Evolutionary conservation across 2,888 invertebrate genomes (phyloP), one percentile per base, ranked within the genome.

Genomic region (Drosophila subsilvestris): DNA sequence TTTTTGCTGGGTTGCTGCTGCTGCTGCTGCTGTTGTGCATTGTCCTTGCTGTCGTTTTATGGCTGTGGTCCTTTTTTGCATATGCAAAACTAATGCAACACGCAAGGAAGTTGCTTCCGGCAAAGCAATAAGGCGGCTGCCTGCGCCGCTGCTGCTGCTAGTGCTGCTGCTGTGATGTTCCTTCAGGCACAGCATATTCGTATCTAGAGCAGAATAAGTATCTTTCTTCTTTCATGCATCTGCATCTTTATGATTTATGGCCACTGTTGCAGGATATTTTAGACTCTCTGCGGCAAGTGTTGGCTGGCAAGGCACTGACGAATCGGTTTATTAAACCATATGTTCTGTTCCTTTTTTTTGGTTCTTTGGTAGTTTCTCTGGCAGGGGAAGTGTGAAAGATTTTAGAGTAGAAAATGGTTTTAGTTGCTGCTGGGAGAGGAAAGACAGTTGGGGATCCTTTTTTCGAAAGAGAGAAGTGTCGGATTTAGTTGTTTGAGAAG

Each of bases 21-120:
- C n/a, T 25, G 18, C 45, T 14, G 14, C 22, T n/a, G 48, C 63
- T 45, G 63, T 50, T 49, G 54, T 66, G 65, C 54, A 62, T 67
- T 63, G 83, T 80, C 78, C 84, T 80, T 75, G 71, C 57, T 85
- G 77, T 25, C 25, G 25, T 79, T 83, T 83, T 88, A 83, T 83
- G 83, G 62, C 66, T 69, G 37, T 65, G 70, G 59, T 72, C 80
- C 71, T 59, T 47, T 70, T 55, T 60, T 62, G 59, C 79, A 85
- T 87, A 85, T 85, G 86, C 83, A 88, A 86, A 72, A 77, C 68
- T 65, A 77, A 67, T 73, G 68, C 77, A 82, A 56, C 69, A 37
- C 66, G 53, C 65, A 74, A 62, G 76, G 76, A 48, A 67, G 60
- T 65, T 42, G 65, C 45, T 57, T 37, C 47, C 65, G 47, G 86